phyloP scores from a whole-genome alignment of 2,113 vertebrate species.

The Etheostoma cragini region DNA sequence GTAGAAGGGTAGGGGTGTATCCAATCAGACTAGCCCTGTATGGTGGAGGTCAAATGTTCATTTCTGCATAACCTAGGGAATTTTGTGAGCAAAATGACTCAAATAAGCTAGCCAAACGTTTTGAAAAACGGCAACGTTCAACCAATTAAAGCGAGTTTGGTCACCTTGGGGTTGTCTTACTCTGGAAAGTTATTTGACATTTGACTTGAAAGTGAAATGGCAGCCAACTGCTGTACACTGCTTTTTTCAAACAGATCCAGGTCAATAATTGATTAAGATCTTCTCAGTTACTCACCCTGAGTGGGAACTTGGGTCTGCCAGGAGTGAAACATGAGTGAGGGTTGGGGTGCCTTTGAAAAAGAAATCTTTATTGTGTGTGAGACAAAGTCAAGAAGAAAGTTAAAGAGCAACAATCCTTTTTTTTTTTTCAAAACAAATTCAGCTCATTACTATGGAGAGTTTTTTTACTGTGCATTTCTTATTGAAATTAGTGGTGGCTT shows the following conservation, averaged over 20 bases:
- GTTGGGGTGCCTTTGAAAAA: constrained; percentile 48
- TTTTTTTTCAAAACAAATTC: constrained; percentile 12
- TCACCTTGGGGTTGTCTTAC: constrained; percentile 40
- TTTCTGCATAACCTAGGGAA: not conserved
- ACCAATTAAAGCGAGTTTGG: not conserved
- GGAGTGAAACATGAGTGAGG: constrained; percentile 63
- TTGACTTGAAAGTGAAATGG: constrained; percentile 51
- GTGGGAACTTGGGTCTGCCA: constrained; percentile 51
- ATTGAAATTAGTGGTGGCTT: not conserved
- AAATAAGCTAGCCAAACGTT: constrained; percentile 8
- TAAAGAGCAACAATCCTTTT: constrained; percentile 3
- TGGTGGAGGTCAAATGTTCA: constrained; percentile 7
- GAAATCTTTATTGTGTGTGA: constrained; percentile 55
- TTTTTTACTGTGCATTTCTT: not conserved
- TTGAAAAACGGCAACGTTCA: not conserved
- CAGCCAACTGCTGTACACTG: constrained; percentile 36
- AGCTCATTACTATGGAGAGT: not conserved
- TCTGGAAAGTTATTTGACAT: constrained; percentile 39
- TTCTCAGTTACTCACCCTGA: constrained; percentile 64
- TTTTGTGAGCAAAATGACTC: not conserved
- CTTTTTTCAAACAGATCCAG: constrained; percentile 7
- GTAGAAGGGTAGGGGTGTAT: not conserved
- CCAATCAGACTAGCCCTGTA: not conserved
- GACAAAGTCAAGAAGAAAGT: constrained; percentile 56
- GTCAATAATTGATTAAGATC: constrained; percentile 75